A percentile compares a stretch with the other conserved stretches of the same genome.
Conservation (phyloP, 2,113 vertebrate species). For the Eclectus roratus region DNA sequence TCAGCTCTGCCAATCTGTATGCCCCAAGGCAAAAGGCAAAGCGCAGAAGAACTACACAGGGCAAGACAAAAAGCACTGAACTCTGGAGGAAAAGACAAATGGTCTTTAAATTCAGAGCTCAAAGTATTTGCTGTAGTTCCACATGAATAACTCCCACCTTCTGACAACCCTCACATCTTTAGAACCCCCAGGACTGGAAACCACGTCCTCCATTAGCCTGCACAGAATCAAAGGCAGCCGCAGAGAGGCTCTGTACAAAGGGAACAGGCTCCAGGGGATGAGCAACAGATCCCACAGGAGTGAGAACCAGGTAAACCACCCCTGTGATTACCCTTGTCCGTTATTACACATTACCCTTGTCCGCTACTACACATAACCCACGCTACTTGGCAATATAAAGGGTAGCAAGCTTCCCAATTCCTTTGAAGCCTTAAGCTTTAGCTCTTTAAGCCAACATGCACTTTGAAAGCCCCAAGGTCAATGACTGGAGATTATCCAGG, state of each 20-base stretch:
- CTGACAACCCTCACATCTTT: neutral
- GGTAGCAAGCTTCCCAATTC: neutral
- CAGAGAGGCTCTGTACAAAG: neutral
- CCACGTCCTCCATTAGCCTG: neutral
- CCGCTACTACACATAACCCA: neutral
- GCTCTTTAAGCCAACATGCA: conserved; percentile 16
- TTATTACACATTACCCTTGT: neutral
- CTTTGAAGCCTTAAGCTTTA: conserved; percentile 25
- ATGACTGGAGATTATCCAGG: neutral
- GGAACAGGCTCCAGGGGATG: neutral
- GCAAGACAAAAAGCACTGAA: neutral
- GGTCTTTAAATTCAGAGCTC: neutral
- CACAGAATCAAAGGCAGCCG: neutral
- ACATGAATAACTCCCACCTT: neutral
- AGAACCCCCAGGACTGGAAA: neutral
- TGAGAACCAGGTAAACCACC: neutral
- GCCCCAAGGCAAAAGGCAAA: neutral
- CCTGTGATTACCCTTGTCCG: neutral
- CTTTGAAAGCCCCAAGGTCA: conserved; percentile 26
- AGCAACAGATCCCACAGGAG: neutral
- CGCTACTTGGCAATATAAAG: neutral
- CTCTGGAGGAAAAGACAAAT: neutral
- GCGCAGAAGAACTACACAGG: neutral
- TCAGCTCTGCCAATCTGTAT: neutral
- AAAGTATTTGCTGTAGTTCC: neutral